Conservation (phyloP, 2,113 vertebrate species). For the Vombatus ursinus region DNA sequence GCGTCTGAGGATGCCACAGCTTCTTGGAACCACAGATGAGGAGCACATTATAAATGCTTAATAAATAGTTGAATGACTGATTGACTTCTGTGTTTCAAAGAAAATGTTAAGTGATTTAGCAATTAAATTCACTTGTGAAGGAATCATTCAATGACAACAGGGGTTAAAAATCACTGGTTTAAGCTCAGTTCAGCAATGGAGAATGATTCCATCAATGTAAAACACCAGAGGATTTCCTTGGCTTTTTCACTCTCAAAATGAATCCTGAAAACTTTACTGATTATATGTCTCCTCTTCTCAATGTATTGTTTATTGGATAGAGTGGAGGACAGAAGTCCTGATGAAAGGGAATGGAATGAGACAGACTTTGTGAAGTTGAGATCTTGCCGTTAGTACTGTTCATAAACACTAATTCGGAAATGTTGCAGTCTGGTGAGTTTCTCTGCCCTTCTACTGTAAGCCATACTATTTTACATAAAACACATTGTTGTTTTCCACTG, state of each 20-base stretch:
- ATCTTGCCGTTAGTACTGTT: slow-evolving; percentile 30
- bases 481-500: slow-evolving; percentile 32
- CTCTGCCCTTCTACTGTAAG: not conserved
- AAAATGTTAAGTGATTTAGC: not conserved
- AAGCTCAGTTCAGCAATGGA: not conserved
- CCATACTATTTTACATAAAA: slow-evolving; percentile 65
- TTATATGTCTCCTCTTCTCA: slow-evolving; percentile 52
- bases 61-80: slow-evolving; percentile 40
- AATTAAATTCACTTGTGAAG: slow-evolving; percentile 1
- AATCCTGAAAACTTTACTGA: slow-evolving; percentile 51
- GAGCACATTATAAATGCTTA: not conserved
- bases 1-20: too few relatives aligned
- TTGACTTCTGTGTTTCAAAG: slow-evolving; percentile 36
- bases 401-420: slow-evolving; percentile 36
- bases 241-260: slow-evolving; percentile 63
- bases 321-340: slow-evolving; percentile 37
- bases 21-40: too few relatives aligned
- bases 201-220: slow-evolving; percentile 36
- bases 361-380: slow-evolving; percentile 52
- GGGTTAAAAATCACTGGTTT: not conserved
- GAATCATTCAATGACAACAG: not conserved
- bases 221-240: slow-evolving; percentile 12
- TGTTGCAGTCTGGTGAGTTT: not conserved
- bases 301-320: slow-evolving; percentile 19
- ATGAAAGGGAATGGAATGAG: slow-evolving; percentile 32